Evolutionary conservation across 2,797 vertebrate species (phyloP), one percentile per base, ranked within the genome.

Genomic region (Dicrostonyx torquatus): DNA sequence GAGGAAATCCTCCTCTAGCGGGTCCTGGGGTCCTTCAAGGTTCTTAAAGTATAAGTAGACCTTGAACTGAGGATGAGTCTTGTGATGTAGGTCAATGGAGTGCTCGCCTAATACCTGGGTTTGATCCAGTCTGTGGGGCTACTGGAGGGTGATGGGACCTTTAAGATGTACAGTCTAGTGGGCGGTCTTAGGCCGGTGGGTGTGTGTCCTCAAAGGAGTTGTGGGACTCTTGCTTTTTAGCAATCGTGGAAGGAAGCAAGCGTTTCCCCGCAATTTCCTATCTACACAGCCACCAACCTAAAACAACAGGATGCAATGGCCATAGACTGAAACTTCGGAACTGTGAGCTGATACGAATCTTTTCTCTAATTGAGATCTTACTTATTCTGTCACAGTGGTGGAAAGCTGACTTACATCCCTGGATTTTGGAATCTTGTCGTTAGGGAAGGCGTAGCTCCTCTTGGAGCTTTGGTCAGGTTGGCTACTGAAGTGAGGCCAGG

Each of bases 381-480:
- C 9, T 6, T 73, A 34, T 26, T 75, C 31, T 68, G 60, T 68
- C 70, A 58, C 17, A 58, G 60, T 1, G 20, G n/a, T 26, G 43
- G 43, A 48, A 84, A 66, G 6, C 62, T 66, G 82, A 45, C 31
- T 48, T 68, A 22, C 0, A n/a, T 12, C 80, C 14, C 43, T 73
- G 70, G 48, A 55, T 73, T 93, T 89, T 92, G 62, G 72, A 92
- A 95, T 31, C 77, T 85, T 73, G 79, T 75, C 66, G 60, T 76
- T 85, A 48, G 93, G 62, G 79, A 77, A 80, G 40, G 17, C 40
- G 26, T 50, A 83, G 83, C 24, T 64, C 45, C 34, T 48, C 53
- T 70, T 62, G 1, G 50, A 18, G 53, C 58, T 77, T 13, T 91
- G 79, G 48, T 72, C 18, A 40, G 1, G 20, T 6, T 10, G 7